A percentile compares a stretch with the other conserved stretches of the same genome.
These are phyloP conservation scores for Petrocephalus zakoni DNA, from an alignment of 2,113 vertebrate species.

Conservation along the genomic window DNA sequence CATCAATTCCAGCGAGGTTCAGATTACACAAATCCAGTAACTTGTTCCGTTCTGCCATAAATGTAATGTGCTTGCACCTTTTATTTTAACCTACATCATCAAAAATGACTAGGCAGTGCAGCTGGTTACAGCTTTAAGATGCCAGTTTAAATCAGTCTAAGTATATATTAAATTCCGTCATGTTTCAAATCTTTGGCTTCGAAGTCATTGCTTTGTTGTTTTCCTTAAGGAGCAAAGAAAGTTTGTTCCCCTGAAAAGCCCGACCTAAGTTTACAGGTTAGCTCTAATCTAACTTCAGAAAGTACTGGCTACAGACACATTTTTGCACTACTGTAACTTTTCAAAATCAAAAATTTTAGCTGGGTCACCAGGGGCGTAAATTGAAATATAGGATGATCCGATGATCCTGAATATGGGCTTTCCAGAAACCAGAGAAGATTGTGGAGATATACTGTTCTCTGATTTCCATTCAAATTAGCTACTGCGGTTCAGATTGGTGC, in stretches of 20 bases:
- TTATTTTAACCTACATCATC: background rate
- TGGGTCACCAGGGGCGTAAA: background rate
- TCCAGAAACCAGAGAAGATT: background rate
- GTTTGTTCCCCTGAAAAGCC: background rate
- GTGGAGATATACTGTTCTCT: background rate
- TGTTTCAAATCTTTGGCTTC: background rate
- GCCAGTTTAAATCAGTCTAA: background rate
- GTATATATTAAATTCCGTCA: background rate
- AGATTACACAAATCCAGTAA: background rate
- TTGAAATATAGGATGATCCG: background rate
- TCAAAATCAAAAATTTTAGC: background rate
- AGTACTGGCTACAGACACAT: background rate
- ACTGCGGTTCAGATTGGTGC: too few relatives aligned
- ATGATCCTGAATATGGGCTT: background rate
- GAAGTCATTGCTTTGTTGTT: background rate
- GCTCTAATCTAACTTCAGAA: background rate
- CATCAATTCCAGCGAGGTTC: background rate
- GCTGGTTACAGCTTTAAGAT: background rate
- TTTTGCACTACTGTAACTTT: too few relatives aligned
- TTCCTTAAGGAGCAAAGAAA: background rate
- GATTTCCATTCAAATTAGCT: background rate
- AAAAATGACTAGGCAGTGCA: background rate
- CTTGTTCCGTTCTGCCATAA: background rate
- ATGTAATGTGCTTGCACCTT: background rate
- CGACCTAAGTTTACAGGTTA: background rate